Evolutionary conservation across 2,888 invertebrate species (phyloP), one percentile per base, ranked within the genome.

Genomic region (Drosophila algonquin): DNA sequence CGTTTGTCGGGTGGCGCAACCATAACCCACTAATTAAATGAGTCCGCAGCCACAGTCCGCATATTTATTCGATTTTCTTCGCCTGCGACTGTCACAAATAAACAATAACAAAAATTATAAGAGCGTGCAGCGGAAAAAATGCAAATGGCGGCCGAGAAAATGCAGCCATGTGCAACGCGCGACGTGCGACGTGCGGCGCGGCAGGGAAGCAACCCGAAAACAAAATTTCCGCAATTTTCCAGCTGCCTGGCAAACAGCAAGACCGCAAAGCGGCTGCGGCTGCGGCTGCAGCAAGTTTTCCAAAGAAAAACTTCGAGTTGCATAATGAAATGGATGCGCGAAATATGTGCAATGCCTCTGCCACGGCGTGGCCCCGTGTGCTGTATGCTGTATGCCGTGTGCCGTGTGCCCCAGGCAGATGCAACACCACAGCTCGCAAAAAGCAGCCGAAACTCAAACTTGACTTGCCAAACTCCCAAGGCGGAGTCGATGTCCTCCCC

Each of bases 271-370:
- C 63, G 10, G 55, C 55, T 24, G 24, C 5, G 24, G 5, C 24
- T 24, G 24, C 24, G 24, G 24, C 24, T 24, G 24, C 68, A 61
- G 56, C 71, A 61, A 74, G 63, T 73, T 77, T 71, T 58, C 56
- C 32, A 76, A 50, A 52, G 60, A 59, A 77, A 82, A 79, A 84
- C 82, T 73, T 56, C 75, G 72, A 65, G 86, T 84, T 84, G 69
- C 85, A 85, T 84, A 85, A 87, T 87, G 88, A 81, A 86, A 88
- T 87, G 75, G 88, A 88, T 86, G 86, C 86, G 88, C 88, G 80
- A 86, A 86, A 81, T 83, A 81, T 78, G 80, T 83, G 83, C 85
- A 87, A 83, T 76, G 73, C 72, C 79, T 27, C 10, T 12, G 14
- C 53, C 30, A 57, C 48, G 45, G 47, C 52, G 46, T 21, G 21